phyloP scores from a whole-genome alignment of 30 jellyfish, hydroid and myxozoan species.

The Aurelia sp. region DNA sequence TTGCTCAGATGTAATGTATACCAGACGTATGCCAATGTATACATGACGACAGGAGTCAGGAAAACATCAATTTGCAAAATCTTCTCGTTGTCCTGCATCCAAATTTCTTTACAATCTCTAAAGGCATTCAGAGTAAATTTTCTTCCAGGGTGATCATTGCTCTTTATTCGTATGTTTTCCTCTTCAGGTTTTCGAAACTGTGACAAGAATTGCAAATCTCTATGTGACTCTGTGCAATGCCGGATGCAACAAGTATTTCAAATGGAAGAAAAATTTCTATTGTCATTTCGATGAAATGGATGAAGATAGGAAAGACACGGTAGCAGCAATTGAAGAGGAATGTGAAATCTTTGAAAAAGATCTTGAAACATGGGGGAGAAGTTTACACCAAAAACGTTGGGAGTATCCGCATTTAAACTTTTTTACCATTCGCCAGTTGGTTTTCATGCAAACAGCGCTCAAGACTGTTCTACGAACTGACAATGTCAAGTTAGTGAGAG shows the following conservation, averaged over 20 bases:
- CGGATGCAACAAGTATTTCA: conserved; percentile 49
- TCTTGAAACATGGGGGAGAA: conserved; percentile 40
- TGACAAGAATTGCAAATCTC: conserved; percentile 55
- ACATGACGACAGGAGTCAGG: no score
- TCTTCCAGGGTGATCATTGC: no score
- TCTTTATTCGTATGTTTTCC: no score
- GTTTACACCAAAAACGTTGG: conserved; percentile 29
- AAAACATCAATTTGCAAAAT: no score
- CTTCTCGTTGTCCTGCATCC: no score
- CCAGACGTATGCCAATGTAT: no score
- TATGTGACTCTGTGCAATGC: conserved; percentile 65
- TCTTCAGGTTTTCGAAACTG: conserved; percentile 50
- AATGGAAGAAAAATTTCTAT: conserved; percentile 31
- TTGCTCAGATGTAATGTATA: no score
- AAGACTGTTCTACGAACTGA: background rate
- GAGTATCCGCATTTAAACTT: conserved; percentile 49
- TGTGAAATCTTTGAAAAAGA: conserved; percentile 26
- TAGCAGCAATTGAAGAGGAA: conserved; percentile 26
- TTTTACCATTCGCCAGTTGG: conserved; percentile 66
- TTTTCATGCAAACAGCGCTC: conserved; percentile 55
- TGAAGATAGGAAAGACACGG: background rate
- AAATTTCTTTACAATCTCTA: no score
- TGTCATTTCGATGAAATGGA: conserved; percentile 40
- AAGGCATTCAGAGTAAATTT: no score
- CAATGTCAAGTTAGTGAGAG: conserved; percentile 8